A percentile compares a stretch with the other conserved stretches of the same genome.
phyloP scores from a whole-genome alignment of 2,113 vertebrate species.

The Eretmochelys imbricata region DNA sequence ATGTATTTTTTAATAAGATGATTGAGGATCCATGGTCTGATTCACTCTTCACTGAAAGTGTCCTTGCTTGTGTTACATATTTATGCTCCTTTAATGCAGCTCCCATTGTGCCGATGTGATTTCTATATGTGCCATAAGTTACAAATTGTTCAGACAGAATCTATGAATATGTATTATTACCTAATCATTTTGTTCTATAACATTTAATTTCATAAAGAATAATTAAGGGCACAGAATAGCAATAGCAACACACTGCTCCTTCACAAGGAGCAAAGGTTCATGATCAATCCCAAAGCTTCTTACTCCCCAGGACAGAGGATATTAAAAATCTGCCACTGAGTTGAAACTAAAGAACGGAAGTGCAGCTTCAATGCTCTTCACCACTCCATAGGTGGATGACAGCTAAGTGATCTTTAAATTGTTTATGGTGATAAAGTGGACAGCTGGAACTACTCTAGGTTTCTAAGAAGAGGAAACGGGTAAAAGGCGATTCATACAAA shows the following conservation, averaged over 20 bases:
- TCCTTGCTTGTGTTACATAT: neutral
- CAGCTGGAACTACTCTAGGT: neutral
- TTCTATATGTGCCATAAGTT: neutral
- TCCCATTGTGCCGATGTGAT: neutral
- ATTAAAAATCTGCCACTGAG: neutral
- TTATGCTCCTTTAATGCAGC: constrained; percentile 13
- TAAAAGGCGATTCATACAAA: neutral
- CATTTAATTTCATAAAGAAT: neutral
- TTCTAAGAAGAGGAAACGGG: neutral
- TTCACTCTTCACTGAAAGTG: neutral
- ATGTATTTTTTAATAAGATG: neutral
- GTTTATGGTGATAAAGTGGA: neutral
- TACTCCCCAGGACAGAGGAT: neutral
- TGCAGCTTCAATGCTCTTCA: neutral
- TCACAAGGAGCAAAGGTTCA: neutral
- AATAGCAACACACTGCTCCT: neutral
- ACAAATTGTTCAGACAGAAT: neutral
- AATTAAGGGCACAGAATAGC: neutral
- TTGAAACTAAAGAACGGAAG: neutral
- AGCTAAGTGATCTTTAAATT: neutral
- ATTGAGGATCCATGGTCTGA: neutral
- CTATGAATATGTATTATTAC: neutral
- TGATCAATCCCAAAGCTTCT: neutral
- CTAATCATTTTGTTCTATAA: neutral
- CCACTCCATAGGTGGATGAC: neutral